phyloP scores from a whole-genome alignment of 1,140 invertebrate species.

The Colletes latitarsis region DNA sequence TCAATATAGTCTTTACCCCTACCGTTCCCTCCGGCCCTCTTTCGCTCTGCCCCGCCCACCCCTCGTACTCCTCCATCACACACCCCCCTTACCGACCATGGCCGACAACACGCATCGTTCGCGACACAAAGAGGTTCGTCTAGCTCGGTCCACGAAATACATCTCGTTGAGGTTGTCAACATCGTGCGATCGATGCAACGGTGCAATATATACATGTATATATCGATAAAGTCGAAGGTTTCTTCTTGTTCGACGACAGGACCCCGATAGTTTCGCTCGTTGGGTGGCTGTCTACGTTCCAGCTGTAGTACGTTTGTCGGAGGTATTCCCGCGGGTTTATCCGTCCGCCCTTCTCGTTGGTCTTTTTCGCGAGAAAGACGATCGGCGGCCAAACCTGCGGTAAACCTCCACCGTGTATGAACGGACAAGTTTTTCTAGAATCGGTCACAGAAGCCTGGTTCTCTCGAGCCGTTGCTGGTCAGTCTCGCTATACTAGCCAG shows the following conservation, averaged over 20 bases:
- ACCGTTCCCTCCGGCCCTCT: not conserved
- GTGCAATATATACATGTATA: no score
- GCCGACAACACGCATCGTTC: conserved; percentile 16
- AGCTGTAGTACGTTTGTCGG: no score
- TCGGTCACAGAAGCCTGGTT: not conserved
- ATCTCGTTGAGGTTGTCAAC: conserved; percentile 36
- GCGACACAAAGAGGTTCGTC: conserved; percentile 14
- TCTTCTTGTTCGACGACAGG: no score
- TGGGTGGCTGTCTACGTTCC: no score
- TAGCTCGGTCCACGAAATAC: not conserved
- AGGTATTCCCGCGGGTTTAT: no score
- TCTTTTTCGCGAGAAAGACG: conserved; percentile 4
- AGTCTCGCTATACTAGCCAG: conserved; percentile 23
- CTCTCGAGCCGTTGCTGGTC: conserved; percentile 19
- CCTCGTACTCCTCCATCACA: not conserved
- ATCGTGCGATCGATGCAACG: conserved; percentile 12
- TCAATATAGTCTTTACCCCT: conserved; percentile 55
- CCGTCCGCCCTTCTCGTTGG: no score
- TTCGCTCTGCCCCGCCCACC: not conserved
- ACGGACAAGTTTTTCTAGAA: conserved; percentile 17
- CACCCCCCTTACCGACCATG: not conserved
- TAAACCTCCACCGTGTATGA: no score
- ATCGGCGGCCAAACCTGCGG: not conserved
- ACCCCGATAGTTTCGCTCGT: no score
- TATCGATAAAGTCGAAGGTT: conserved; percentile 45